These are phyloP conservation scores for Tichodroma muraria DNA, from an alignment of 2,113 vertebrate species.

Conservation along the genomic window DNA sequence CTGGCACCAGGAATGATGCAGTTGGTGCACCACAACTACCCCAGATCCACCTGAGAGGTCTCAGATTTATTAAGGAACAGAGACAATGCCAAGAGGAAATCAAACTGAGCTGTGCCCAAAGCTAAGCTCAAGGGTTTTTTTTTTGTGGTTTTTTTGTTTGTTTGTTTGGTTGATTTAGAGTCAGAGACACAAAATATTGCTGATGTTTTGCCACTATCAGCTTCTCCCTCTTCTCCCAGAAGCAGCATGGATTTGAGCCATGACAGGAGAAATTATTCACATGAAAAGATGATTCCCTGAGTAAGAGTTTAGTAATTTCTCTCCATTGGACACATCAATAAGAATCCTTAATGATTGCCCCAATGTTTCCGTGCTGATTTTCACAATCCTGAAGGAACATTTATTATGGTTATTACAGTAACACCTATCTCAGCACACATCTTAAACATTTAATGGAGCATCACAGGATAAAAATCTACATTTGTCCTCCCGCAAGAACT, in stretches of 20 bases:
- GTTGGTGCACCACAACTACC: neutral
- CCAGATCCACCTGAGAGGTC: neutral
- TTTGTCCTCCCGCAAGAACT: neutral
- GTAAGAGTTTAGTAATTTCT: neutral
- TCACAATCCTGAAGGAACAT: neutral
- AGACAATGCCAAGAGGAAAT: neutral
- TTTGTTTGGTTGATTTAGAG: neutral
- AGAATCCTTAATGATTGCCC: neutral
- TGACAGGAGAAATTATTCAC: neutral
- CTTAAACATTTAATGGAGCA: conserved; percentile 19
- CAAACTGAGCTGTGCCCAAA: neutral
- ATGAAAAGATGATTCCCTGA: neutral
- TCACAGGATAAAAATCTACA: conserved; percentile 19
- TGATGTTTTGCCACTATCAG: neutral
- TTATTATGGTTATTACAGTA: conserved; percentile 26
- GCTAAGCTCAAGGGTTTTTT: neutral
- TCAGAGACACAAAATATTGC: neutral
- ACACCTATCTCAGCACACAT: conserved; percentile 12
- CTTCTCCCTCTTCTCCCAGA: neutral
- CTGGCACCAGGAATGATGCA: neutral
- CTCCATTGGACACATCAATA: neutral
- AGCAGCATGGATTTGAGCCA: neutral
- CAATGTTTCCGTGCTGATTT: neutral
- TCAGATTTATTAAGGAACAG: neutral
- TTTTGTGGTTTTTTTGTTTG: neutral